Base-by-base conservation (phyloP, 2,888 invertebrate genomes). In the Folsomia manolachei region DNA sequence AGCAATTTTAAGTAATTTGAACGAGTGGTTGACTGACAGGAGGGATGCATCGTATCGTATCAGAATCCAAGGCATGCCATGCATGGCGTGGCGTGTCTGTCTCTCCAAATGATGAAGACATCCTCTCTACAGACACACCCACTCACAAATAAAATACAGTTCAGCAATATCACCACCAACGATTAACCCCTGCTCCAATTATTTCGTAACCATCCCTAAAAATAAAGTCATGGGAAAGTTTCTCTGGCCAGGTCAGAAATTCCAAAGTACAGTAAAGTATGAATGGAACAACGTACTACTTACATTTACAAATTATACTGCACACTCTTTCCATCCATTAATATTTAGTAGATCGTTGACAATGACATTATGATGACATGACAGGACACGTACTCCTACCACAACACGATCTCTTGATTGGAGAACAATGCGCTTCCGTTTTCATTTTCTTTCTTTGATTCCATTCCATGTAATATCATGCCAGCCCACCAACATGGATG, bases 31-130 rank as follows among this genome's bases (percentile, higher is more conserved):
- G 56, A 56, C 11, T 56, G 56, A 56, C 56, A 56, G 56, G 56
- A 56, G 56, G 56, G 56, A 56, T 19, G 56, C 56, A 18, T 18
- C 4, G 11, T 4, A 14, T 7, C 56, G 56, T 56, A 19, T 56
- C 56, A 19, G n/a, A n/a, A n/a, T n/a, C n/a, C n/a, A n/a, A n/a
- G n/a, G n/a, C n/a, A n/a, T n/a, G n/a, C n/a, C n/a, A n/a, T n/a
- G n/a, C n/a, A n/a, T n/a, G n/a, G n/a, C n/a, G n/a, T n/a, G n/a
- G n/a, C n/a, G n/a, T n/a, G 56, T 56, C 56, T 14, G 56, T 56
- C 56, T 51, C 9, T 51, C 51, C 51, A n/a, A 21, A 56, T 56
- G 56, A 56, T 56, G 56, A 56, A 56, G 56, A 56, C 56, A 56
- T 56, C 56, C 56, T 56, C 56, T 56, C 7, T 7, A 7, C 18